Evolutionary conservation across 2,113 vertebrate genomes (phyloP), one percentile per base, ranked within the genome.

Genomic region (Petrocephalus microphthalmus): DNA sequence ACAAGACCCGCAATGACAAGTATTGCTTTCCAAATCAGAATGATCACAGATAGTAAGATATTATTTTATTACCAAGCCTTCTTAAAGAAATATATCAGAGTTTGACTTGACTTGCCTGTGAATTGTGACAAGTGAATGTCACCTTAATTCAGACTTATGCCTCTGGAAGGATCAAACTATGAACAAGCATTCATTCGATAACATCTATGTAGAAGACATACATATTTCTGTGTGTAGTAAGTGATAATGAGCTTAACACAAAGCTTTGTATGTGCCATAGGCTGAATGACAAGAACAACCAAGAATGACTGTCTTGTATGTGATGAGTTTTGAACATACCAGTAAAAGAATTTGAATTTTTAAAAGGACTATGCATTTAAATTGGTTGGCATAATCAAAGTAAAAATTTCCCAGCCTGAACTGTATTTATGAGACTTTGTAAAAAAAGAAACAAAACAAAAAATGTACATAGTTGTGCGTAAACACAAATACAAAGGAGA

Each of bases 371-470:
- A 94, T 95, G 94, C 95, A 95, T 94, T 92, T 90, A 93, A 90
- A 92, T 85, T 82, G 90, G 64, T 93, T 93, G 90, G 92, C 90
- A 94, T 95, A 93, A 91, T 94, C 93, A 92, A 93, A 93, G 93
- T 93, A 90, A 92, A 91, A 92, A 95, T 93, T 94, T 95, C 95
- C 95, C 96, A 96, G 95, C 95, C 96, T 96, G 96, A 96, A 96
- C 97, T 97, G 95, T 97, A 98, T 98, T 97, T 97, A 97, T 97
- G 92, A 95, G 93, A 94, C 92, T 94, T 95, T 94, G 89, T 94
- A 91, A 93, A 91, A 91, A 91, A 88, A 93, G 93, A 94, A 94
- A 91, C 93, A 91, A 91, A 91, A 42, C 42, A 42, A 91, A 89
- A 93, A 93, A 94, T 22, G 87, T 90, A 90, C 56, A 90, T 90